Evolutionary conservation across 2,888 invertebrate species (phyloP), one percentile per base, ranked within the genome.

Genomic region (Andrena dorsata): DNA sequence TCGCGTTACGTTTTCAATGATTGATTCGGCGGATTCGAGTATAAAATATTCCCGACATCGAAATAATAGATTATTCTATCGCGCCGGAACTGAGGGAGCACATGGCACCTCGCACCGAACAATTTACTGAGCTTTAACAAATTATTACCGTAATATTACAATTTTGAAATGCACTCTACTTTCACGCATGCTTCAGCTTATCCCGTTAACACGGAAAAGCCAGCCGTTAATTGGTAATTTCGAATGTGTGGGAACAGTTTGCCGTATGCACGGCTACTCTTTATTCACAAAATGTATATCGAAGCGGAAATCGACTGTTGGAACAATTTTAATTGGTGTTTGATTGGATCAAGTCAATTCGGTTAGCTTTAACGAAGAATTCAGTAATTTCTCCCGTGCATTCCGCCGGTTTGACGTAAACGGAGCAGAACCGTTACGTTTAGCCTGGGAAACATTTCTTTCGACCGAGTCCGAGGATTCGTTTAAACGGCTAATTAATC

Each of bases 151-250:
- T 23, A 26, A 26, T 23, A 23, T 26, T 56, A 23, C 23, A 56
- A 56, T 13, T 56, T 23, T 1, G 23, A 56, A 26, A 56, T 56
- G 23, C 56, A 56, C 10, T 56, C 23, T 56, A 26, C 20, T 56
- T 56, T 56, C 26, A 23, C 56, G 8, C 10, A 10, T 26, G 20
- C 53, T 13, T 20, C 26, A 56, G 23, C 23, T 56, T 56, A 56
- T 23, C 10, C 23, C 23, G 56, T 26, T 56, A 26, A 26, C 23
- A 26, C 20, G 28, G 60, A 8, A 20, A 70, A 60, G 7, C 41
- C 16, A 70, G 41, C 8, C 20, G 30, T n/a, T 70, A 20, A 41
- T 47, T 60, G 58, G 23, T 16, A 28, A 60, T 60, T 60, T 61
- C 10, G 1, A 10, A 32, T 6, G 1, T 32, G 32, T 3, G 8